Percentiles rank a stretch among this genome's conserved stretches.
Evolutionary conservation across 1,140 invertebrate species (phyloP).

Genomic region (Metopolophium dirhodum): DNA sequence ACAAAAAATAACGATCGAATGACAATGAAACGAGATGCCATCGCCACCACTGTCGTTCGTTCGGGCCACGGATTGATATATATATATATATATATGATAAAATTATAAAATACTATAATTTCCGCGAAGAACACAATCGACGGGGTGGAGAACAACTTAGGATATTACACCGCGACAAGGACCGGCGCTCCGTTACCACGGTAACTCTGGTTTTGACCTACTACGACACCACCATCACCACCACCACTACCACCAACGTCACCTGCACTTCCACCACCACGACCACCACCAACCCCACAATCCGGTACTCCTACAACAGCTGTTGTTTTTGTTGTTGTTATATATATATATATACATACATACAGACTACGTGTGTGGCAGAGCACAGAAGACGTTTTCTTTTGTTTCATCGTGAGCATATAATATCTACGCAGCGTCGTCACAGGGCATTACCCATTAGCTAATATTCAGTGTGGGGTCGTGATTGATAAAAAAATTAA

Average conservation of each 20-base stretch:
- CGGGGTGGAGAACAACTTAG: not conserved
- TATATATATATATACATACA: not conserved
- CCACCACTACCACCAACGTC: not conserved
- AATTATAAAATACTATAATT: constrained; percentile 9
- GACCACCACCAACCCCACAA: not conserved
- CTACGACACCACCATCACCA: no score
- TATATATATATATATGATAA: no score
- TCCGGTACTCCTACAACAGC: not conserved
- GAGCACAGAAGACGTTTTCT: not conserved
- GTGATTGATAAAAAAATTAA: not conserved
- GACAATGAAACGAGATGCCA: not conserved
- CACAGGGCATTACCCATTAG: not conserved
- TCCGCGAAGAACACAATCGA: not conserved
- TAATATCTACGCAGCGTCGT: not conserved
- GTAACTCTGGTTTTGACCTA: constrained; percentile 37
- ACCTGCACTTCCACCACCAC: no score
- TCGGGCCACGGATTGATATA: not conserved
- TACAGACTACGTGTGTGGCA: not conserved
- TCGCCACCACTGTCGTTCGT: not conserved
- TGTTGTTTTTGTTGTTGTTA: not conserved
- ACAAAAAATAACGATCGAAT: not conserved
- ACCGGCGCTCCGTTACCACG: not conserved
- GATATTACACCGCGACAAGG: not conserved
- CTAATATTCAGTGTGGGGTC: not conserved
- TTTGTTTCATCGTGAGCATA: not conserved